These are phyloP conservation scores for Tenthredo distinguenda DNA, from an alignment of 2,888 invertebrate species.

Conservation along the genomic window DNA sequence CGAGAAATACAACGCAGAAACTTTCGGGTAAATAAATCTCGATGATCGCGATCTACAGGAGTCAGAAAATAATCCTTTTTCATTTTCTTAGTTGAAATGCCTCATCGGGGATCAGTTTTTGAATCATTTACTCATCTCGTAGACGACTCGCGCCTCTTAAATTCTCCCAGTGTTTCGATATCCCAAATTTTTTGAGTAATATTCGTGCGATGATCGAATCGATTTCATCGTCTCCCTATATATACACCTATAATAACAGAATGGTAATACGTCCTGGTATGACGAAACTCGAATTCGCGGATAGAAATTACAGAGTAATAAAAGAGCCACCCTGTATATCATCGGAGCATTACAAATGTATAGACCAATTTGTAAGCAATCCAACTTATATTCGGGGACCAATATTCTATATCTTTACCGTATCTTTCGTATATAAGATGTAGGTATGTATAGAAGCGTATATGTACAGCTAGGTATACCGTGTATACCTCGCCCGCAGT, in stretches of 20 bases:
- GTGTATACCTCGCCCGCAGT: not conserved
- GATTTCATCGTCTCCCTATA: not conserved
- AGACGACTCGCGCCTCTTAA: not conserved
- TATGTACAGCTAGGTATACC: not conserved
- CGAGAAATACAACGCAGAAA: not conserved
- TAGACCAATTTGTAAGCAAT: constrained; percentile 78
- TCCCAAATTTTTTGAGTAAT: not conserved
- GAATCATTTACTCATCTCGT: not conserved
- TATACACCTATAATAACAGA: not conserved
- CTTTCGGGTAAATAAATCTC: not conserved
- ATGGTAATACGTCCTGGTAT: not conserved
- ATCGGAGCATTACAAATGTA: constrained; percentile 75
- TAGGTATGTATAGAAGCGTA: not conserved
- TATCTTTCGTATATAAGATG: constrained; percentile 61
- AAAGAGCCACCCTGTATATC: constrained; percentile 66
- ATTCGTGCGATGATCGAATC: not conserved
- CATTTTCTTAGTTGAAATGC: not conserved
- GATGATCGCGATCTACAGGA: not conserved
- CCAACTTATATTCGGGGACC: constrained; percentile 74
- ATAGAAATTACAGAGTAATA: constrained; percentile 37
- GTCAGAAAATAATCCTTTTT: not conserved
- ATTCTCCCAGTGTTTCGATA: not conserved
- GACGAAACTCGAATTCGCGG: constrained; percentile 1
- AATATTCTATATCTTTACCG: constrained; percentile 75
- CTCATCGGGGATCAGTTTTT: not conserved